Evolutionary conservation across 2,797 vertebrate genomes (phyloP).

Genomic region (Jordanella pulchra): DNA sequence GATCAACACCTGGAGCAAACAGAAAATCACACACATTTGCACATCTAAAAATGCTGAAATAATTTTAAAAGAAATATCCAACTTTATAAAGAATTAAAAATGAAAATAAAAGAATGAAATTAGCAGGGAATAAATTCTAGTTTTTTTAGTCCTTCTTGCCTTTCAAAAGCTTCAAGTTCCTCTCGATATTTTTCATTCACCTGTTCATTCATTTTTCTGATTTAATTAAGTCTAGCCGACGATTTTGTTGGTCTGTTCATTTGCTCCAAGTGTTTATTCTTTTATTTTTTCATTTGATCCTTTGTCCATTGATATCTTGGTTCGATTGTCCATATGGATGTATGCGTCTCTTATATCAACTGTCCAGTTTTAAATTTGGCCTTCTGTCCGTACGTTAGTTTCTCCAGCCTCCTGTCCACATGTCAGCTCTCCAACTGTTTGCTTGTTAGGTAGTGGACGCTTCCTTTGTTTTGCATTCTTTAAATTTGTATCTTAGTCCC

Average conservation of each 20-base stretch:
- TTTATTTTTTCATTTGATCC: neutral
- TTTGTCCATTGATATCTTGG: neutral
- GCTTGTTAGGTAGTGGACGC: neutral
- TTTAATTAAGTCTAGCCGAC: neutral
- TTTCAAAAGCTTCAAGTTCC: neutral
- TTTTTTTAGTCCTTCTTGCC: neutral
- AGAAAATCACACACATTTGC: neutral
- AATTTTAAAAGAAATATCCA: neutral
- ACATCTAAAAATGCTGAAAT: neutral
- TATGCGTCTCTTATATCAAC: neutral
- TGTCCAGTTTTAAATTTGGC: neutral
- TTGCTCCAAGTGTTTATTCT: neutral
- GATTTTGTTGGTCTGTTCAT: neutral
- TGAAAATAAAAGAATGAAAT: neutral
- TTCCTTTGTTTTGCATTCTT: neutral
- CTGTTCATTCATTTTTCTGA: neutral
- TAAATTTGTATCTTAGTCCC: too few species aligned
- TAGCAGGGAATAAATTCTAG: neutral
- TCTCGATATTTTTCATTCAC: neutral
- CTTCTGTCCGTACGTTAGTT: too few species aligned
- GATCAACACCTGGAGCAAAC: slow-evolving; percentile 12
- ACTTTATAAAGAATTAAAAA: neutral
- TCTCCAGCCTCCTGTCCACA: too few species aligned
- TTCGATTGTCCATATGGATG: neutral
- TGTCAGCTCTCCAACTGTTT: neutral